Evolutionary conservation across 2,113 vertebrate species (phyloP).

Genomic region (Columbina picui): DNA sequence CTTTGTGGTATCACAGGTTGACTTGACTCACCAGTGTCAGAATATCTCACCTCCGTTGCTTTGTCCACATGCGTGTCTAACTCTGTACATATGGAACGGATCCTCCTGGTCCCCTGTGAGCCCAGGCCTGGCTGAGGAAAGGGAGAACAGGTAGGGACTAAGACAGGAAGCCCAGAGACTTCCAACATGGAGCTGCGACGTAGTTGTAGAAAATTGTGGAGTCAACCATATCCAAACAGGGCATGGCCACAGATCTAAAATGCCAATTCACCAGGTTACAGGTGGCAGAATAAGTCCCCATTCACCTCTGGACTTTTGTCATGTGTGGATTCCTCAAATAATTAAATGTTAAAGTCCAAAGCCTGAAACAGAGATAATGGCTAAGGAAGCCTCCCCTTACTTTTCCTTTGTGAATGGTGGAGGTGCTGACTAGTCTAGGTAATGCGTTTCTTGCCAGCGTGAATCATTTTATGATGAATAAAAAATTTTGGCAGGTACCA

Average conservation of each 20-base stretch:
- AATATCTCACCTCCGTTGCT: not conserved
- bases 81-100: fast-evolving
- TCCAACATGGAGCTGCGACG: fast-evolving
- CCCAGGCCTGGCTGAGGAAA: not conserved
- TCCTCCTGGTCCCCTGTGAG: fast-evolving
- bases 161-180: not conserved
- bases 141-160: not conserved
- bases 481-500: constrained; percentile 3
- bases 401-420: not conserved
- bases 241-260: not conserved
- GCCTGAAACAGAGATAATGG: not conserved
- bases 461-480: not conserved
- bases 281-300: not conserved
- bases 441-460: not conserved
- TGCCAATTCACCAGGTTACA: not conserved
- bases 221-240: not conserved
- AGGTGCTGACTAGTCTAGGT: not conserved
- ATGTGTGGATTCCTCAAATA: not conserved
- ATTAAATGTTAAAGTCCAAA: not conserved
- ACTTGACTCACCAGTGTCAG: not conserved
- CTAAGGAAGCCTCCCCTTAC: not conserved
- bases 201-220: not conserved
- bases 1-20: not conserved
- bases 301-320: not conserved
- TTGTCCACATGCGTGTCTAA: fast-evolving